Base-by-base conservation (phyloP, 2,113 vertebrate species). In the Murina feae region DNA sequence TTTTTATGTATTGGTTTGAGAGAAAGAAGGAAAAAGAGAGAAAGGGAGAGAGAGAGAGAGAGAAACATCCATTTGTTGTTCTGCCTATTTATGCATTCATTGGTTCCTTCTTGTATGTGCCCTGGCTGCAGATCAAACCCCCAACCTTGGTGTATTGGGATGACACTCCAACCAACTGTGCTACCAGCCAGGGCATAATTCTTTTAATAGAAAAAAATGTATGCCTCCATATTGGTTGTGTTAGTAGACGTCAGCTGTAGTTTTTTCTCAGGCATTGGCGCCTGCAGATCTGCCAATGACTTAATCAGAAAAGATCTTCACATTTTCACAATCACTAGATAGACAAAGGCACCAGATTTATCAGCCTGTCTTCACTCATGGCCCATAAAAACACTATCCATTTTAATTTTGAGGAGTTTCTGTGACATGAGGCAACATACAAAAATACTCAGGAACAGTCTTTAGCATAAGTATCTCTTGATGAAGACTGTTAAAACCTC, bases 391-490 rank as follows among this genome's bases (percentile, higher is more conserved):
- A 17, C n/a, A 10, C 16, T 3, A 30, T 39, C n/a, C 12, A 23
- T 78, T 68, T 91, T 35, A 4, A 47, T 68, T 53, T 8, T 21
- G 30, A 68, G 58, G 68, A 9, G 30, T 60, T 86, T 37, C 39
- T 75, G 0, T 68, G 35, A 74, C 42, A 0, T 6, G 74, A 55
- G 35, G 32, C 69, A 49, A 1, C 12, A 35, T 9, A 35, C 6
- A 3, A 39, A 6, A 17, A 21, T 1, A 37, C 35, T n/a, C 35
- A 20, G 53, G 60, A 49, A 8, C 30, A 12, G 20, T 1, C 44
- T 78, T 35, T 9, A 4, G 8, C 2, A 0, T 1, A 1, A 32
- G 42, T 11, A 14, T n/a, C 42, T 0, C 17, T 37, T 2, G 12
- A 30, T 49, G 39, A 83, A 71, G 44, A 23, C 8, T 4, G 35